Evolutionary conservation across 2,888 invertebrate species (phyloP).

Genomic region (Patella ulyssiponensis): DNA sequence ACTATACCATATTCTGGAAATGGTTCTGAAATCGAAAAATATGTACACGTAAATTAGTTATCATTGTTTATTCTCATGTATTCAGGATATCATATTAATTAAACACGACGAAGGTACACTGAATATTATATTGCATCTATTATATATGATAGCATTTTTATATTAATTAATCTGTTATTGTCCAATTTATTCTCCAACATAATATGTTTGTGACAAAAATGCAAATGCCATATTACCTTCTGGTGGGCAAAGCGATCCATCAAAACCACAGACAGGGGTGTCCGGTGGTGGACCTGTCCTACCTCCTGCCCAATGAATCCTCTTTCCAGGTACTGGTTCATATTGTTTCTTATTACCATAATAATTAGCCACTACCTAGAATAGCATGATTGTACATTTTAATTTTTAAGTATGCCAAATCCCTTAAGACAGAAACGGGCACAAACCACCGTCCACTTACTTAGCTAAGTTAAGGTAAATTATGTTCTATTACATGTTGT

Average conservation of each 20-base stretch:
- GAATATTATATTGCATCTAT: too few species aligned
- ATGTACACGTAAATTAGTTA: too few species aligned
- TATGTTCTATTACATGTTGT: too few species aligned
- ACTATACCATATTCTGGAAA: constrained; percentile 89
- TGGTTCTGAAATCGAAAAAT: constrained; percentile 56
- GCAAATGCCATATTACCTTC: constrained; percentile 40
- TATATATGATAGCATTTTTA: constrained; percentile 64
- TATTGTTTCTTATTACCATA: constrained; percentile 83
- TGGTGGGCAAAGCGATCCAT: constrained; percentile 86
- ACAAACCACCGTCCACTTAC: too few species aligned
- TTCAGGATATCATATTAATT: too few species aligned
- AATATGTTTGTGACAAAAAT: too few species aligned
- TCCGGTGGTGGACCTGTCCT: constrained; percentile 85
- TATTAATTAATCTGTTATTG: too few species aligned
- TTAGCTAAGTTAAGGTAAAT: too few species aligned
- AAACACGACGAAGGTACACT: too few species aligned
- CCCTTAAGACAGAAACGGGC: too few species aligned
- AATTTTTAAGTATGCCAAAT: background rate
- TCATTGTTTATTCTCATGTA: too few species aligned
- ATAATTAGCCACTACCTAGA: constrained; percentile 91
- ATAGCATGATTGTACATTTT: background rate
- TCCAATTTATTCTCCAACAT: too few species aligned
- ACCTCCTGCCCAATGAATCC: constrained; percentile 91
- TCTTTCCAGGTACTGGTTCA: constrained; percentile 79
- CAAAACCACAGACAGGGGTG: constrained; percentile 93